These are phyloP conservation scores for Lemur catta DNA, from an alignment of 2,797 vertebrate species.

Conservation along the genomic window DNA sequence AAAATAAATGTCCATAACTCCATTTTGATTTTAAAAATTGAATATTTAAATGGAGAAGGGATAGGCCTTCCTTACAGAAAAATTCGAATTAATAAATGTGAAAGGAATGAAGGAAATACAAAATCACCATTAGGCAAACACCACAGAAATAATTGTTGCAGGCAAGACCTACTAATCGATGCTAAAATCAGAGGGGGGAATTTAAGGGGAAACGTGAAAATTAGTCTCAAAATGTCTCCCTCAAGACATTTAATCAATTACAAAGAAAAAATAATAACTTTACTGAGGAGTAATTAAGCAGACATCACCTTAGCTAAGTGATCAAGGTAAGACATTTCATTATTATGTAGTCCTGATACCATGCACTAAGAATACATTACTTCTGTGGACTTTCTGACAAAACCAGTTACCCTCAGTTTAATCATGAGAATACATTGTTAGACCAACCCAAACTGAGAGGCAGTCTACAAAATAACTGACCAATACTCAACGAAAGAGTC, in stretches of 20 bases:
- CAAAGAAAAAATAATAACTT: background rate
- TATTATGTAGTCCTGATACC: fast-evolving
- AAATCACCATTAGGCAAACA: background rate
- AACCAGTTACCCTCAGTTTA: background rate
- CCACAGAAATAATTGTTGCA: background rate
- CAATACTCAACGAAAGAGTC: background rate
- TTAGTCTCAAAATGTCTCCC: background rate
- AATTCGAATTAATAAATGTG: background rate
- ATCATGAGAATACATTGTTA: background rate
- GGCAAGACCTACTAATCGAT: background rate
- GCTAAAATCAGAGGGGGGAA: background rate
- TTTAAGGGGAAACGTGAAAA: background rate
- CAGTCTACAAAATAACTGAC: background rate
- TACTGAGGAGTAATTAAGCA: background rate
- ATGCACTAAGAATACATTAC: background rate
- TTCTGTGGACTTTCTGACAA: background rate
- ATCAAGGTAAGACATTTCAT: background rate
- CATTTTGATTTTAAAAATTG: background rate
- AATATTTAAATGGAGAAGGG: background rate
- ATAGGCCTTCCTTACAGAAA: background rate
- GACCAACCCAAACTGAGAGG: background rate
- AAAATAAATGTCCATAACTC: background rate
- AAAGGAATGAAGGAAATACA: slow-evolving; percentile 5
- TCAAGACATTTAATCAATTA: background rate
- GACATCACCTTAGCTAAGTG: background rate